Evolutionary conservation across 37 sponge, comb jelly and placozoan genomes (phyloP), one percentile per base, ranked within the genome.

Genomic region (Corticium candelabrum): DNA sequence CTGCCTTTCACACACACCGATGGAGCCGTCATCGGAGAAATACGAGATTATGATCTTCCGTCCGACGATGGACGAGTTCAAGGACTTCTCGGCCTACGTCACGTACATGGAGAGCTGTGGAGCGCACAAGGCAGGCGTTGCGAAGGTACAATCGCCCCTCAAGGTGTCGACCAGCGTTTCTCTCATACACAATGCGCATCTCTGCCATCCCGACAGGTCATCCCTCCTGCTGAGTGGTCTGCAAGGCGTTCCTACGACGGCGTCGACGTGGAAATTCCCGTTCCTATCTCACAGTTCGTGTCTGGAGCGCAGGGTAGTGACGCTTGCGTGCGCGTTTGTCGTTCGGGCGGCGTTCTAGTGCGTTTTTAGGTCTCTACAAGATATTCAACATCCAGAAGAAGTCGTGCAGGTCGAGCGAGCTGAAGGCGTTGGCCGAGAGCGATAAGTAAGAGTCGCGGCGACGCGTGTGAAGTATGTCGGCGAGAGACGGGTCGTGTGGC

Each of bases 361-460:
- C 31, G 33, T 40, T 35, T 38, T 0, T 43, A 86, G 90, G 99
- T 0, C 77, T 94, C 1, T 98, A 90, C 38, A 90, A 94, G 71
- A 81, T 89, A 57, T 87, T 87, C 78, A 98, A 98, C 89, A 91
- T 98, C 3, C 95, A 94, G 82, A 89, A 94, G 82, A 92, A 91
- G 73, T 43, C 88, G 1, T 34, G 91, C 0, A 86, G 84, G 0
- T 76, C 86, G 40, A 36, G 78, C 29, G 72, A 87, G 31, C 91
- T 81, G 41, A 41, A 76, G 34, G 81, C 74, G 69, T 68, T 89
- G 79, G 95, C 99, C 39, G 29, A 57, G 37, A 90, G 91, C 69
- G 87, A 89, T 73, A 76, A 79, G 84, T 93, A 76, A 74, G 77
- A 34, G 27, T 2, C 11, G 11, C 29, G 15, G 21, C 62, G 62